Evolutionary conservation across 2,888 invertebrate species (phyloP), one percentile per base, ranked within the genome.

Genomic region (Tuta absoluta): DNA sequence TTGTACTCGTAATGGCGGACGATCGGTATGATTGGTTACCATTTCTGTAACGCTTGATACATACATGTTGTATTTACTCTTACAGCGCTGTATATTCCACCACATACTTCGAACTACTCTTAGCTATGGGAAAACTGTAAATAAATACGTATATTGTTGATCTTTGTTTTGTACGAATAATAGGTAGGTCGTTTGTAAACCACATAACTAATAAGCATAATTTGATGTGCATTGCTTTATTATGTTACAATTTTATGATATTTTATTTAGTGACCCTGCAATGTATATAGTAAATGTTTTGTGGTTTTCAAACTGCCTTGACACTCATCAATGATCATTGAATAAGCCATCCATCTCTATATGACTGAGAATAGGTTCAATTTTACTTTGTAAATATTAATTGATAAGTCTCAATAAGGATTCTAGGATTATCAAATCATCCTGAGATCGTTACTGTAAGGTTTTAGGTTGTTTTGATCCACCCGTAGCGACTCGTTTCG

Each of bases 311-410:
- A 24, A 23, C n/a, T 3, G 53, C 23, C 64, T 41, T 33, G 11
- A 19, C 48, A 19, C 33, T 65, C 56, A 63, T 51, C n/a, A 37
- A 63, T 53, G 37, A 62, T 66, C 63, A 67, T 63, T 66, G 66
- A 72, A 70, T 72, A 74, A 72, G 78, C 73, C 74, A 79, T 74
- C 75, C 80, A 79, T 81, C 81, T 84, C 82, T 82, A 87, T 87
- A 85, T 87, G 88, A 89, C 89, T 90, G 89, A 89, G 86, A 89
- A 87, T 83, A 84, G 89, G 86, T 90, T 89, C 86, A 89, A 88
- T 86, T 82, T 77, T 81, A 62, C 38, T 62, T 71, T 89, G 88
- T 89, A 89, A 85, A 89, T 86, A 86, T 23, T 82, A 77, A 73
- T 80, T 78, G 75, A 79, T 75, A 81, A 76, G 70, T 75, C 79